Percentiles rank a stretch among this genome's conserved stretches.
phyloP scores from a whole-genome alignment of 2,888 invertebrate species.

The Tromatobia lineatoria region DNA sequence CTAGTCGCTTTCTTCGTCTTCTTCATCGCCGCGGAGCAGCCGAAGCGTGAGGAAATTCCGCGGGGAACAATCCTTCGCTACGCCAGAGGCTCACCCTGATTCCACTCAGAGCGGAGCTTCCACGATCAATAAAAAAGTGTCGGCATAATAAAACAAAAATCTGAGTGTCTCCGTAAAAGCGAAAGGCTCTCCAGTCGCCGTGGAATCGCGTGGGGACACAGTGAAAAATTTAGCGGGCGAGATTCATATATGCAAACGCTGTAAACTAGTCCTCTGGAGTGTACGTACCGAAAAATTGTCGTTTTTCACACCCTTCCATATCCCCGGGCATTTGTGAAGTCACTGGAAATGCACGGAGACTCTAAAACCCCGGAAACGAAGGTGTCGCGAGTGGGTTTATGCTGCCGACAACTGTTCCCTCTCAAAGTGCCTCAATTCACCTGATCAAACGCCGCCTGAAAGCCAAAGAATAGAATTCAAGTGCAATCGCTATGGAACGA shows the following conservation, averaged over 20 bases:
- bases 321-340: constrained; percentile 4
- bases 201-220: not conserved
- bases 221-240: constrained; percentile 33
- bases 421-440: not conserved
- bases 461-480: not conserved
- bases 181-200: constrained; percentile 14
- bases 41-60: constrained; percentile 68
- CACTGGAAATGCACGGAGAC: constrained; percentile 2
- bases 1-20: constrained; percentile 7
- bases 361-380: constrained; percentile 2
- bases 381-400: not conserved
- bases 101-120: constrained; percentile 7
- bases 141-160: constrained; percentile 59
- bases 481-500: not conserved
- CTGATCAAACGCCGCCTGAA: constrained; percentile 16
- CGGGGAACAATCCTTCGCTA: constrained; percentile 68
- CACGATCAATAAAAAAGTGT: constrained; percentile 67
- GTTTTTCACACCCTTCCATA: constrained; percentile 1
- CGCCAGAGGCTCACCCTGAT: constrained; percentile 47
- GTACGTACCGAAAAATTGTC: not conserved
- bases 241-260: constrained; percentile 63
- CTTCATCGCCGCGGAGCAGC: constrained; percentile 52
- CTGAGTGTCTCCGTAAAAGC: constrained; percentile 29
- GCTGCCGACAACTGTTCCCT: constrained; percentile 7
- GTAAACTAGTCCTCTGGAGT: constrained; percentile 36